Percentiles rank a stretch among this genome's conserved stretches.
Evolutionary conservation across 2,797 vertebrate genomes (phyloP).

Genomic region (Valencia hispanica): DNA sequence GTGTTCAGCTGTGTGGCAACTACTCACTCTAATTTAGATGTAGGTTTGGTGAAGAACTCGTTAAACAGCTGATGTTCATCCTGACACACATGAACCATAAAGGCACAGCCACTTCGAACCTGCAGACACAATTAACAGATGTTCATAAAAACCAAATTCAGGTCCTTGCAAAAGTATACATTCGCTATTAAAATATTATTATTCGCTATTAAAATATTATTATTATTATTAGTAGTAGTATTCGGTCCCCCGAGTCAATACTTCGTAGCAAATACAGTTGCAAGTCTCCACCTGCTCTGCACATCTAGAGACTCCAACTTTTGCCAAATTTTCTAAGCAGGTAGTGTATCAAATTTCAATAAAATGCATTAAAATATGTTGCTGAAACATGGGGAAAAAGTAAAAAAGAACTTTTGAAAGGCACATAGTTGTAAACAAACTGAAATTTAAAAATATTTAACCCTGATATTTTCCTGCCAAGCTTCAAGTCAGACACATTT

Average conservation of each 20-base stretch:
- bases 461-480: slow-evolving; percentile 17
- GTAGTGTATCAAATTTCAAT: neutral
- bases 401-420: neutral
- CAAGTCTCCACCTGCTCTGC: neutral
- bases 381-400: neutral
- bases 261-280: neutral
- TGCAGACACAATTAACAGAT: slow-evolving; percentile 60
- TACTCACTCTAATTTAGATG: slow-evolving; percentile 94
- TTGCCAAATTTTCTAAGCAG: neutral
- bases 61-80: slow-evolving; percentile 96
- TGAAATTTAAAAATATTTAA: neutral
- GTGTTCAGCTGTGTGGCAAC: neutral
- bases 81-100: slow-evolving; percentile 99
- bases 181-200: slow-evolving; percentile 19
- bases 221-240: no score
- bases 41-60: slow-evolving; percentile 96
- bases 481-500: slow-evolving; percentile 28
- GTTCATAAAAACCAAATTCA: slow-evolving; percentile 13
- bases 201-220: slow-evolving; percentile 18
- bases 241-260: neutral
- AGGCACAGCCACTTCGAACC: slow-evolving; percentile 98
- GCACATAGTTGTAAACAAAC: neutral
- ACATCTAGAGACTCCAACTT: neutral
- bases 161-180: neutral
- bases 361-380: neutral